Conservation (phyloP, 1,140 invertebrate species). For the Macrobrachium rosenbergii region DNA sequence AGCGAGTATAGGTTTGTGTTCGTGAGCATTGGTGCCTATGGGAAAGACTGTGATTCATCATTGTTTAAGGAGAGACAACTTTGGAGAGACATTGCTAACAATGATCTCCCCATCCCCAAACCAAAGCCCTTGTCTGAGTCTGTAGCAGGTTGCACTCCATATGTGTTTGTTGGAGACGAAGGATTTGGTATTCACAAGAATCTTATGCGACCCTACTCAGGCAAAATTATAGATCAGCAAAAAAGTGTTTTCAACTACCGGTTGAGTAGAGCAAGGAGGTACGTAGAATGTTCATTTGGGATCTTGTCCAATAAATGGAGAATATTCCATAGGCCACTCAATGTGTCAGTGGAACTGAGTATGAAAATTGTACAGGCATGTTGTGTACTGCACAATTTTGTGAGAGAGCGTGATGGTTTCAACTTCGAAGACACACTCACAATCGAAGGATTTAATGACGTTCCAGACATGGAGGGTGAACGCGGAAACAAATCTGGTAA, state of each 20-base stretch:
- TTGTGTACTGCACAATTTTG: constrained; percentile 69
- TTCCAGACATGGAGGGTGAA: constrained; percentile 24
- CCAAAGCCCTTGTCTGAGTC: too few relatives aligned
- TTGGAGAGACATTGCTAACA: too few relatives aligned
- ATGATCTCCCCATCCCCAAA: too few relatives aligned
- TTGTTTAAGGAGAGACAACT: too few relatives aligned
- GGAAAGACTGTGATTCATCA: too few relatives aligned
- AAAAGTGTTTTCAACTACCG: background rate
- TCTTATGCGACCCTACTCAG: background rate
- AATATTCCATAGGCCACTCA: constrained; percentile 68
- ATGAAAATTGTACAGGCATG: constrained; percentile 68
- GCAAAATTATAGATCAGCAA: constrained; percentile 16
- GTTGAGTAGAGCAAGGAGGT: constrained; percentile 14
- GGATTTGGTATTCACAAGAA: too few relatives aligned
- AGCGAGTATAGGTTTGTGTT: too few relatives aligned
- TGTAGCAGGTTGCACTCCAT: too few relatives aligned
- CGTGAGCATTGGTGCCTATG: too few relatives aligned
- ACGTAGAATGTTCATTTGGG: constrained; percentile 35
- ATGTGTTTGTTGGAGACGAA: too few relatives aligned
- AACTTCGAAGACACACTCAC: constrained; percentile 68
- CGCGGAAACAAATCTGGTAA: constrained; percentile 23
- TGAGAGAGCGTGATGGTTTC: constrained; percentile 68
- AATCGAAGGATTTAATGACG: constrained; percentile 26
- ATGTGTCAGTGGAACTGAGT: constrained; percentile 67
- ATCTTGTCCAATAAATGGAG: constrained; percentile 68